These are phyloP conservation scores for Calameuta filiformis DNA, from an alignment of 2,888 invertebrate species.

Conservation along the genomic window DNA sequence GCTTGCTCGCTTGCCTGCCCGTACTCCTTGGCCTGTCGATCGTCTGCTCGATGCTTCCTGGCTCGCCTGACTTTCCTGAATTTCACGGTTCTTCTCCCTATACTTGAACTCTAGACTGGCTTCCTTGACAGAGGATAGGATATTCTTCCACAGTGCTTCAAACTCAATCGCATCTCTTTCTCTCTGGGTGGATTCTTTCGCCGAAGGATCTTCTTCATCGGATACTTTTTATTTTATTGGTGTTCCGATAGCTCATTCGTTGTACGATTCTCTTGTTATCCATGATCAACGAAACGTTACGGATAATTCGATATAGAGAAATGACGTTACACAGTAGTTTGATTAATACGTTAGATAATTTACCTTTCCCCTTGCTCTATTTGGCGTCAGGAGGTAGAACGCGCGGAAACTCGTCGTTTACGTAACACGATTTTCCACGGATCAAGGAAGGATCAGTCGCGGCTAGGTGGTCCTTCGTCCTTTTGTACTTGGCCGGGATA, in stretches of 20 bases:
- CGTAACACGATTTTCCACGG: slow-evolving; percentile 36
- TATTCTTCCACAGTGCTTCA: background rate
- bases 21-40: background rate
- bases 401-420: slow-evolving; percentile 17
- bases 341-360: background rate
- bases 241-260: background rate
- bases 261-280: background rate
- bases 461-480: slow-evolving; percentile 19
- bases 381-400: background rate
- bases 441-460: slow-evolving; percentile 35
- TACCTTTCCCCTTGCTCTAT: background rate
- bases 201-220: background rate
- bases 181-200: background rate
- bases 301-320: background rate
- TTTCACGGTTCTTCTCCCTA: background rate
- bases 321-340: background rate
- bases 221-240: background rate
- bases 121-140: background rate
- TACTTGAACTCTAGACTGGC: background rate
- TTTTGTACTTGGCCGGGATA: slow-evolving; percentile 24
- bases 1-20: background rate
- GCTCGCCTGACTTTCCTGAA: background rate
- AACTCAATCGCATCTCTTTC: background rate
- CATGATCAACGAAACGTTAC: background rate
- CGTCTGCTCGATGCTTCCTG: background rate